Base-by-base conservation (phyloP, 2,888 invertebrate species). In the Pyrrhia umbra region DNA sequence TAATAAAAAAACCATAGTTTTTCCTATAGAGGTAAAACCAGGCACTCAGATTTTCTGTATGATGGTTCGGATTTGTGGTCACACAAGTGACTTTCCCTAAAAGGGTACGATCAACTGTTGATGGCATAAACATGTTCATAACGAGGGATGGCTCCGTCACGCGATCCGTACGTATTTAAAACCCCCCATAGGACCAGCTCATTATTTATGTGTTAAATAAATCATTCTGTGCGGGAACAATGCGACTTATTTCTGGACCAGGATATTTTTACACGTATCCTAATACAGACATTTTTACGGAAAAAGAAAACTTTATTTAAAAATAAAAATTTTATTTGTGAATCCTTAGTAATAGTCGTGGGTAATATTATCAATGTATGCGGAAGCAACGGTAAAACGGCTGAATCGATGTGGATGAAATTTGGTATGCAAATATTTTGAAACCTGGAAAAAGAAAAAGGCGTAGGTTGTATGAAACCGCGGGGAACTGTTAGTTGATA, bases 61-160 rank as follows among this genome's bases (percentile, higher is more conserved):
- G 13, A 34, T 23, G 13, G 18, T 25, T 21, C 10, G 13, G 21
- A 42, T 59, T 40, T 43, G 18, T 23, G 13, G 13, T 2, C 37
- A 21, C n/a, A 21, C n/a, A 21, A 51, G 21, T 50, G 66, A 43
- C 63, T 20, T 61, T 40, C 18, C 23, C 5, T 50, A 16, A 66
- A 62, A 66, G 67, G 52, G 25, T 34, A 43, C 30, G 9, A 25
- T 25, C 66, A 51, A 34, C 30, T 34, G 40, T 42, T 65, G 51
- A 30, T 27, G n/a, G 50, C 27, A 30, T n/a, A 40, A 13, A 27
- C 6, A 27, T 9, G 23, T 15, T 8, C 20, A 15, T 13, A 51
- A 21, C 25, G 34, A 60, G 67, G 54, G 42, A 37, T 21, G 42
- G 42, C 20, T 9, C 50, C 23, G 23, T 42, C 40, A 65, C 23